These are phyloP conservation scores for Trialeurodes vaporariorum DNA, from an alignment of 1,140 invertebrate genomes.

Conservation along the genomic window DNA sequence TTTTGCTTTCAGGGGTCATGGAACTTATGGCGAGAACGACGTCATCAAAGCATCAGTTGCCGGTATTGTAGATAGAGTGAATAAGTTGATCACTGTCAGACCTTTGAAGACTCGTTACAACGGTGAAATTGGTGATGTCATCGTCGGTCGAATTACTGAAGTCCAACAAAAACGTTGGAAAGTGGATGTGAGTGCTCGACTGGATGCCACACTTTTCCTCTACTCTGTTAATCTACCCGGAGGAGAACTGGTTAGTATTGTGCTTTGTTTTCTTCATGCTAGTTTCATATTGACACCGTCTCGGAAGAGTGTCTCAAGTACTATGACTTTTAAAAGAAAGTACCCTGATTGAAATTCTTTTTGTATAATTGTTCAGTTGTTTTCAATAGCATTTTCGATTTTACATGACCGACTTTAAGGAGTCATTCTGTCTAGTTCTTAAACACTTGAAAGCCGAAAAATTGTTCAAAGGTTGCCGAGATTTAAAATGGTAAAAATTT, in stretches of 20 bases:
- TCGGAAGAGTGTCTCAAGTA: too few species aligned
- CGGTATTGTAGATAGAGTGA: conserved; percentile 85
- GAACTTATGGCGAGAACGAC: conserved; percentile 75
- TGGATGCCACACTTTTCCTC: conserved; percentile 78
- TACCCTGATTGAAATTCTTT: too few species aligned
- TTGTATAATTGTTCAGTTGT: too few species aligned
- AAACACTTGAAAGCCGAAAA: too few species aligned
- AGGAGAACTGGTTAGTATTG: conserved; percentile 68
- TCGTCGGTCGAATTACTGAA: conserved; percentile 87
- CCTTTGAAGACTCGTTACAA: conserved; percentile 82
- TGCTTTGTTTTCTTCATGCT: too few species aligned
- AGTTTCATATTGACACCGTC: too few species aligned
- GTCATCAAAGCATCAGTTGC: conserved; percentile 82
- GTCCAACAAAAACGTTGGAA: conserved; percentile 88
- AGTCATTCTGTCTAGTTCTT: too few species aligned
- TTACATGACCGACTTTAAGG: too few species aligned
- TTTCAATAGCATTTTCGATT: too few species aligned
- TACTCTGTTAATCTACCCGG: conserved; percentile 95
- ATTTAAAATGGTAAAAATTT: too few species aligned
- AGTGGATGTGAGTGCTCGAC: conserved; percentile 83
- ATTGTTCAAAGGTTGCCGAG: too few species aligned
- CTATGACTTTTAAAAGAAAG: too few species aligned
- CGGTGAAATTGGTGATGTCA: conserved; percentile 94
- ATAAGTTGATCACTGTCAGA: conserved; percentile 82
- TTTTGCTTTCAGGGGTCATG: conserved; percentile 82